Evolutionary conservation across 1,140 invertebrate species (phyloP), one percentile per base, ranked within the genome.

Genomic region (Trachymyrmex septentrionalis): DNA sequence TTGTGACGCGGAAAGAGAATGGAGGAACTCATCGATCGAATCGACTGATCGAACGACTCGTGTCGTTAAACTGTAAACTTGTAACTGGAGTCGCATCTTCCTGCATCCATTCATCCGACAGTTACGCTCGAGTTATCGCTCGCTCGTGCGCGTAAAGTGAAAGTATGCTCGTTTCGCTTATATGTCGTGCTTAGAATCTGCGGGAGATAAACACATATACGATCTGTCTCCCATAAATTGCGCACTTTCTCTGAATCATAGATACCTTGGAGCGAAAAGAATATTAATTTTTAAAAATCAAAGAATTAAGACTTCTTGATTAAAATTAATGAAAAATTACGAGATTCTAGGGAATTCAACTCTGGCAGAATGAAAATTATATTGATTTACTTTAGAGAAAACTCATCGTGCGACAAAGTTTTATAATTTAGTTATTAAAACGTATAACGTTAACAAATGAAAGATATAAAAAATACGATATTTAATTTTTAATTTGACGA

Each of bases 91-190:
- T 90, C 81, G 85, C 90, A 81, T 90, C 87, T 90, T 88, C 82
- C 86, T 59, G 76, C 67, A 81, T 21, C 63, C 86, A 88, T 88
- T 88, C 89, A 88, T 91, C 87, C 84, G 69, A 75, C 86, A 84
- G 90, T 90, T 90, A 90, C 90, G 90, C 55, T 91, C 90, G 90
- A 91, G 87, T 91, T 91, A 91, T 90, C 87, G 90, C 82, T 57
- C 87, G 89, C 53, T 91, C 89, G 87, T 91, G 89, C 90, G 89
- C 87, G 73, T 88, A 90, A 86, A 90, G 89, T 91, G 90, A 91
- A 90, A 91, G 90, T 91, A 86, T 90, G 78, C 86, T 82, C 89
- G 72, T 88, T 90, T 90, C 82, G 34, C 86, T 88, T 78, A 69
- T 86, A 67, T 69, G 78, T 87, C 64, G 19, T n/a, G 55, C n/a